These are phyloP conservation scores for Machimus atricapillus DNA, from an alignment of 2,888 invertebrate species.

Conservation along the genomic window DNA sequence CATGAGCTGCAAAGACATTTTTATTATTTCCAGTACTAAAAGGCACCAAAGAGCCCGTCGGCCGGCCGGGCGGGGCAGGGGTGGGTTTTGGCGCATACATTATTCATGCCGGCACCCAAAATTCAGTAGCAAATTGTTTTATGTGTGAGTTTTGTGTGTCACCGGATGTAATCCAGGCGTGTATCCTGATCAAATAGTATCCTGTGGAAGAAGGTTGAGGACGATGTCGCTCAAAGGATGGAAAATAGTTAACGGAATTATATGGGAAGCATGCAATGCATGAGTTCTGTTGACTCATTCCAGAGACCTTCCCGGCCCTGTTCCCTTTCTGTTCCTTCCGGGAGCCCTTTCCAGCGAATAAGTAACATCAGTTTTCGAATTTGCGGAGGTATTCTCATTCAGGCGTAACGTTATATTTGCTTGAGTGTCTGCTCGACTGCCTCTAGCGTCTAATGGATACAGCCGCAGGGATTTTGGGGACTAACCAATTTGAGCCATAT, in stretches of 20 bases:
- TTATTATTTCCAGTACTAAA: conserved; percentile 41
- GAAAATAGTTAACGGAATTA: conserved; percentile 40
- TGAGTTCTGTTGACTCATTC: conserved; percentile 1
- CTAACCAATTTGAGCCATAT: neutral
- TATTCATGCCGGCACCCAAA: conserved; percentile 43
- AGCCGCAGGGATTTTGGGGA: neutral
- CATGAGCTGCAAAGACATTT: conserved; percentile 45
- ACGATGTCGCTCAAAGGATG: conserved; percentile 42
- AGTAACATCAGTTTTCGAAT: conserved; percentile 25
- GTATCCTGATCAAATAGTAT: conserved; percentile 45
- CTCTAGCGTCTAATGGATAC: neutral
- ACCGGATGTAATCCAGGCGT: conserved; percentile 43
- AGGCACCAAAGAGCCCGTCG: neutral
- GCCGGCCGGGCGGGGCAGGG: neutral
- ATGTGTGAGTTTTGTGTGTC: conserved; percentile 42
- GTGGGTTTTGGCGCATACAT: conserved; percentile 15
- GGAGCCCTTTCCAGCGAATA: neutral
- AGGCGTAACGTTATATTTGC: conserved; percentile 13
- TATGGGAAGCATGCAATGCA: conserved; percentile 23
- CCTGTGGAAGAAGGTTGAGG: conserved; percentile 33
- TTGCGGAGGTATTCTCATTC: conserved; percentile 15
- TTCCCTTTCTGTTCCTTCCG: neutral
- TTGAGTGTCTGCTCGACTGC: neutral
- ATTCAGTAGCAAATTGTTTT: conserved; percentile 45
- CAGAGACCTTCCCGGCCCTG: neutral